Percentiles rank a stretch among this genome's conserved stretches.
phyloP scores from a whole-genome alignment of 1,140 invertebrate genomes.

The Tetragonula clypearis region DNA sequence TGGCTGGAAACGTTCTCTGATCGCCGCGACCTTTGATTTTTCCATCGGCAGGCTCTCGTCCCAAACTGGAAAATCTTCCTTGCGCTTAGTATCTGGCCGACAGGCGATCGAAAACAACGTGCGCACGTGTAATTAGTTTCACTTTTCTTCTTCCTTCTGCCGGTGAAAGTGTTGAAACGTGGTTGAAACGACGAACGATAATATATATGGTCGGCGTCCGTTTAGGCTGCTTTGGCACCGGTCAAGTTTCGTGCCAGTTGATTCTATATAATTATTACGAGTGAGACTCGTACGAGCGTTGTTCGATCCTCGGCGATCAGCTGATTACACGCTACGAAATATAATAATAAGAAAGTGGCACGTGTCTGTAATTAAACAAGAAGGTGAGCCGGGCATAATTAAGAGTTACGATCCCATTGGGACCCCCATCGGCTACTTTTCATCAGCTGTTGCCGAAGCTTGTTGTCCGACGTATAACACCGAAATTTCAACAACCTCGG shows the following conservation, averaged over 20 bases:
- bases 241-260: neutral
- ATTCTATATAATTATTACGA: neutral
- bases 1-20: conserved; percentile 43
- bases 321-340: neutral
- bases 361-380: neutral
- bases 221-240: neutral
- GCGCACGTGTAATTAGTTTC: neutral
- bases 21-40: conserved; percentile 45
- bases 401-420: neutral
- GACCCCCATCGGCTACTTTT: neutral
- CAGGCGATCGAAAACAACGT: neutral
- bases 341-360: neutral
- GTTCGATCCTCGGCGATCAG: neutral
- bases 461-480: neutral
- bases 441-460: neutral
- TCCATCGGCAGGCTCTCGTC: neutral
- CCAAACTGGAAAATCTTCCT: conserved; percentile 18
- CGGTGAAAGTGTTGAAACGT: neutral
- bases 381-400: neutral
- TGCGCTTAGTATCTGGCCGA: too few species aligned
- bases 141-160: neutral
- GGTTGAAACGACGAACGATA: conserved; percentile 10
- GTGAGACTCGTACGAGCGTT: neutral
- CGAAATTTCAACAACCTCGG: neutral
- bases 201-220: neutral